Conservation (phyloP, 2,888 invertebrate species). For the Parthenolecanium corni region DNA sequence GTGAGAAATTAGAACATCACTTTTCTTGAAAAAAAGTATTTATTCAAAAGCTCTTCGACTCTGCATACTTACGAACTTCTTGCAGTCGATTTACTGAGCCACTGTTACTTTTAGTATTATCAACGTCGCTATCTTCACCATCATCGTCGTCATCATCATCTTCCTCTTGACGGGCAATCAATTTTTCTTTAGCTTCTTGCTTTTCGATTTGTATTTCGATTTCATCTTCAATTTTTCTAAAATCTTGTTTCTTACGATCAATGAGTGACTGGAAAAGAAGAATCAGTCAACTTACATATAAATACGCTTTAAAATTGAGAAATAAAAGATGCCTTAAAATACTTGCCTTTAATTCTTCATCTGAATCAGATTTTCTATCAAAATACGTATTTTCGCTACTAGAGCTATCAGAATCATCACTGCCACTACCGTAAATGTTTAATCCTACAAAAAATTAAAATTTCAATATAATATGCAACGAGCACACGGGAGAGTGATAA, state of each 20-base stretch:
- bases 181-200: conserved; percentile 13
- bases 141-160: conserved; percentile 2
- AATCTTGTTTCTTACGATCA: conserved; percentile 19
- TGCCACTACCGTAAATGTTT: conserved; percentile 14
- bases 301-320: background rate
- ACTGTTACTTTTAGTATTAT: background rate
- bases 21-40: too few relatives aligned
- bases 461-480: too few relatives aligned
- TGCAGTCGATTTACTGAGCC: background rate
- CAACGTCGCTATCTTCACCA: conserved; percentile 8
- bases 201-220: conserved; percentile 16
- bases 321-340: background rate
- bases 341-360: conserved; percentile 23
- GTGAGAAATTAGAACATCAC: too few relatives aligned
- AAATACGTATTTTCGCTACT: conserved; percentile 1
- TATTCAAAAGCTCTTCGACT: too few relatives aligned
- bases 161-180: conserved; percentile 9
- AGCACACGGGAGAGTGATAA: too few relatives aligned
- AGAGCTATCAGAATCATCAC: conserved; percentile 19
- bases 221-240: conserved; percentile 17
- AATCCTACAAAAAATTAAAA: conserved; percentile 16
- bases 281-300: too few relatives aligned
- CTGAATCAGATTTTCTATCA: conserved; percentile 11
- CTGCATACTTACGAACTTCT: too few relatives aligned
- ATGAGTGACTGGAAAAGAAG: conserved; percentile 9